Evolutionary conservation across 2,888 invertebrate species (phyloP), one percentile per base, ranked within the genome.

Genomic region (Creontiades dilutus): DNA sequence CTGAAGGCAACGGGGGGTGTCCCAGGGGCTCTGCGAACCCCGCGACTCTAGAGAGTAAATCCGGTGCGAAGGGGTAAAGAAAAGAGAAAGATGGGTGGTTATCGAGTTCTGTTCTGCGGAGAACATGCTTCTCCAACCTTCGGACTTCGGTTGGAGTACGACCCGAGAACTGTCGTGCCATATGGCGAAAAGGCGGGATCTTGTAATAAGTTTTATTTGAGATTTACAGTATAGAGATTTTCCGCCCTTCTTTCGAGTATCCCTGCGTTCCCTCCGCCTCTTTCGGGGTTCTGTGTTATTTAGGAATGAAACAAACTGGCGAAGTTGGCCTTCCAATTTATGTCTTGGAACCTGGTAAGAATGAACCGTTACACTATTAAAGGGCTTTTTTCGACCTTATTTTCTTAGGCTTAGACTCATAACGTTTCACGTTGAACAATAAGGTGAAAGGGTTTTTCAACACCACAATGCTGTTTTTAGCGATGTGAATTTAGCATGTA

Each of bases 101-200:
- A 78, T 78, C 78, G 78, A 46, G 78, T 46, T 78, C 47, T 19
- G 78, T 78, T 47, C 47, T 78, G 46, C 68, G 68, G 47, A 78
- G 78, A 78, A 78, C 78, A 78, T 46, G 46, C 78, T 46, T 19
- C 37, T 46, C 37, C 37, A 46, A 78, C 78, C 46, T 78, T 78
- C 19, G 78, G 37, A 46, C 16, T 78, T 28, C 16, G 37, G 82
- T 27, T 82, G 48, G 46, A 57, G 57, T 82, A 57, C 55, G 14
- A 82, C 16, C 85, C 85, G 37, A 85, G 57, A 85, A 85, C 52
- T 85, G 57, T 85, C 85, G 27, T 85, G 85, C 85, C 85, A 85
- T 85, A 85, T 85, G 85, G 85, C 85, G 57, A 57, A 82, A 85
- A 85, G 85, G 85, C 85, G 85, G 85, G 57, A 37, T 57, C 57